phyloP scores from a whole-genome alignment of 2,113 vertebrate genomes.

The Ancistrus triradiatus region DNA sequence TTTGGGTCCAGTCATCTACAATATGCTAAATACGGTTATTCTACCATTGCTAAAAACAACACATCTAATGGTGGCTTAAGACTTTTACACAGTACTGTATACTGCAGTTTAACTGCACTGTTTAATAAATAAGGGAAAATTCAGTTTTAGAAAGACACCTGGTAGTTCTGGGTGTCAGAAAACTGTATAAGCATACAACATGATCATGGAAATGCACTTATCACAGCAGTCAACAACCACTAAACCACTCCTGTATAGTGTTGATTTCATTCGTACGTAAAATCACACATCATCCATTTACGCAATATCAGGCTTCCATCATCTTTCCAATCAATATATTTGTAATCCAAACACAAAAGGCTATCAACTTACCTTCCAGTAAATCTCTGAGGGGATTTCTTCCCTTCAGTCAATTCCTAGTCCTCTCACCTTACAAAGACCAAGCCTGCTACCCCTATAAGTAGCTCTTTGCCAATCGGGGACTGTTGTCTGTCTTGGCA shows the following conservation, averaged over 20 bases:
- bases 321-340: neutral
- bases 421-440: slow-evolving; percentile 27
- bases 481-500: slow-evolving; percentile 17
- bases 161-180: too few species aligned
- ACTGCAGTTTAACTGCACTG: too few species aligned
- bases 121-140: too few species aligned
- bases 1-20: too few species aligned
- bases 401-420: slow-evolving; percentile 13
- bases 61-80: too few species aligned
- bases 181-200: too few species aligned
- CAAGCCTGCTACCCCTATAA: slow-evolving; percentile 18
- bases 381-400: slow-evolving; percentile 11
- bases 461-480: slow-evolving; percentile 27
- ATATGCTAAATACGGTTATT: too few species aligned
- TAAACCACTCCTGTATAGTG: neutral
- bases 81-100: too few species aligned
- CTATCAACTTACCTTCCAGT: slow-evolving; percentile 28
- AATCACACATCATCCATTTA: neutral
- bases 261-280: neutral
- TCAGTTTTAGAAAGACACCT: too few species aligned
- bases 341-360: slow-evolving; percentile 7
- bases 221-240: neutral
- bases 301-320: slow-evolving; percentile 5
- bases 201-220: too few species aligned
- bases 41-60: too few species aligned